Evolutionary conservation across 2,113 vertebrate species (phyloP), one percentile per base, ranked within the genome.

Genomic region (Rostratula benghalensis): DNA sequence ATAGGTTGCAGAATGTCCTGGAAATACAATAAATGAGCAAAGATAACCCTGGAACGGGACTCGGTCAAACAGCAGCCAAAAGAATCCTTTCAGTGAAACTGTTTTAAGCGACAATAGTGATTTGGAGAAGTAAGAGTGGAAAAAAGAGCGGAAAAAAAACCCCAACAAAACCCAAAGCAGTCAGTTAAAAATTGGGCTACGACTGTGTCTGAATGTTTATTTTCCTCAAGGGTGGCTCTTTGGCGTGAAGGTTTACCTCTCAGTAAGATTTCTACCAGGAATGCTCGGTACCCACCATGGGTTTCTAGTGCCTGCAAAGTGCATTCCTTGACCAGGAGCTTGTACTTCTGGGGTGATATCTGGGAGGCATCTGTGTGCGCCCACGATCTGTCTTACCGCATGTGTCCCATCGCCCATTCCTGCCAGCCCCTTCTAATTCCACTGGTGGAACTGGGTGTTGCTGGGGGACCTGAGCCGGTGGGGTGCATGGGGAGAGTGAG

Each of bases 361-460:
- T 30, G 45, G 60, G 82, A 73, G 16, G 7, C 0, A 31, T 8
- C 53, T 2, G 31, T 16, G n/a, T 21, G 8, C 18, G 4, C 5
- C 2, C 2, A 3, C 28, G 1, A 22, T 2, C 14, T 9, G 3
- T 17, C 25, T 25, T 28, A 18, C 1, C 1, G 14, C 14, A 1
- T 76, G 64, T 18, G 63, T 21, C 53, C 41, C 4, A 1, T 1
- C 2, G 33, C 48, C 6, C 3, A 0, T 48, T 48, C 65, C 48
- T 33, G 24, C 11, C 1, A 9, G 65, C 20, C 31, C 57, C 63
- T 63, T 73, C 31, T 18, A 51, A 43, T 53, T 33, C 73, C 57
- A 4, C 25, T 3, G 31, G 12, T 4, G 46, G 79, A 13, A 3
- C 7, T 27, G 46, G 10, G 15, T 12, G 64, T 8, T 24, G 39